Conservation (phyloP, 1,140 invertebrate genomes). For the Calliopsis andreniformis region DNA sequence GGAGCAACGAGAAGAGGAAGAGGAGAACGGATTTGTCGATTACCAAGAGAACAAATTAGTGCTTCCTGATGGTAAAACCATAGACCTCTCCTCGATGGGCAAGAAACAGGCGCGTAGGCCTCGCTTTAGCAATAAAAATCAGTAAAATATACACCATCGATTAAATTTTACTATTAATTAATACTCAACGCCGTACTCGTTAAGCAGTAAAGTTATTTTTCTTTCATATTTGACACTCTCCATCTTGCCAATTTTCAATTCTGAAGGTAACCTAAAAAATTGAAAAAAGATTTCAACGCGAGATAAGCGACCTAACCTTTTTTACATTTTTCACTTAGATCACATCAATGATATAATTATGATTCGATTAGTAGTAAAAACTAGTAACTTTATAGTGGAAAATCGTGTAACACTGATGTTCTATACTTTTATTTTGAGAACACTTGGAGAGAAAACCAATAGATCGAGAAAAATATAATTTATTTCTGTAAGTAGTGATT, state of each 20-base stretch:
- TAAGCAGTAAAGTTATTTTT: background rate
- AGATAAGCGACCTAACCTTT: too few relatives aligned
- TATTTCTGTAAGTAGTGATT: constrained; percentile 47
- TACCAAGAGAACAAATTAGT: constrained; percentile 88
- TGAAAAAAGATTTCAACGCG: too few relatives aligned
- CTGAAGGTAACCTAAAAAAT: too few relatives aligned
- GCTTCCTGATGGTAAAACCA: constrained; percentile 86
- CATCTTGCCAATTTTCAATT: background rate
- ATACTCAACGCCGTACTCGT: background rate
- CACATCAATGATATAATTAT: too few relatives aligned
- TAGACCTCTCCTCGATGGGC: constrained; percentile 86
- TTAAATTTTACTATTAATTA: background rate
- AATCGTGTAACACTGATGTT: background rate
- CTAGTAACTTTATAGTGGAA: background rate
- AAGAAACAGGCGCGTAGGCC: constrained; percentile 87
- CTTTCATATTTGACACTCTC: background rate
- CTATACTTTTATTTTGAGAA: background rate
- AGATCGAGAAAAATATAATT: constrained; percentile 36
- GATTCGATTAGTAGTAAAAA: background rate
- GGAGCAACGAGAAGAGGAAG: constrained; percentile 83
- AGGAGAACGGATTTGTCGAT: constrained; percentile 84
- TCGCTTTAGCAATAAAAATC: constrained; percentile 71
- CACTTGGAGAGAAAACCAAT: background rate
- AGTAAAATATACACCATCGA: constrained; percentile 4
- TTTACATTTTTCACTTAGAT: too few relatives aligned